Evolutionary conservation across 2,113 vertebrate genomes (phyloP), one percentile per base, ranked within the genome.

Genomic region (Bagarius yarrelli): DNA sequence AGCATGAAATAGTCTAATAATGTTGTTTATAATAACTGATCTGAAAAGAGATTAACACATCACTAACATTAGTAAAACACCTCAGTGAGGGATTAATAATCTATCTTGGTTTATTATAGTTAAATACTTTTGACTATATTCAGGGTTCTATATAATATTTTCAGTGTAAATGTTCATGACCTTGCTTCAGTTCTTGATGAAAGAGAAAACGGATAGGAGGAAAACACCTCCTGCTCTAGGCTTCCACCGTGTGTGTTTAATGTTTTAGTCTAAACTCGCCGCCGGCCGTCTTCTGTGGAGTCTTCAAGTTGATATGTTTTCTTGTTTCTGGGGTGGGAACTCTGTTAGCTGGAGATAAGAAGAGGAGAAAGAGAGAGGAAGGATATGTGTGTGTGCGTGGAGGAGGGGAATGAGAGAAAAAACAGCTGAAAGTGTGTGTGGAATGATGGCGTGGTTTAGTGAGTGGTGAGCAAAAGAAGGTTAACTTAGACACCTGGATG

Each of bases 271-370:
- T 79, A 89, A 86, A 91, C 81, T 90, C 90, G 88, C 86, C 74
- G 64, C 23, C 50, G 50, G 64, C 75, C 70, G 64, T 76, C 44
- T 60, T 82, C 76, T 74, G 34, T 78, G 50, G 73, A 79, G 87
- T 83, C 63, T 84, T 89, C 55, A 85, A 55, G 64, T 76, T 75
- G 84, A 88, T 91, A 84, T 83, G 83, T 85, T 87, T 92, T 91
- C 87, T 89, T 90, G 86, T 91, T 89, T 85, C 90, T 88, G 87
- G 85, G 79, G 80, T 89, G 91, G 89, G 87, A 91, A 89, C 88
- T 80, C 78, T 91, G 91, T 83, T 86, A 87, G 86, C 84, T 32
- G 82, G 81, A 88, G 91, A 92, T 92, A 93, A 93, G 91, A 85
- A 71, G 76, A 76, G 25, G 36, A n/a, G 21, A 40, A 53, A 56